phyloP scores from a whole-genome alignment of 2,888 invertebrate species.

The Theretra japonica region DNA sequence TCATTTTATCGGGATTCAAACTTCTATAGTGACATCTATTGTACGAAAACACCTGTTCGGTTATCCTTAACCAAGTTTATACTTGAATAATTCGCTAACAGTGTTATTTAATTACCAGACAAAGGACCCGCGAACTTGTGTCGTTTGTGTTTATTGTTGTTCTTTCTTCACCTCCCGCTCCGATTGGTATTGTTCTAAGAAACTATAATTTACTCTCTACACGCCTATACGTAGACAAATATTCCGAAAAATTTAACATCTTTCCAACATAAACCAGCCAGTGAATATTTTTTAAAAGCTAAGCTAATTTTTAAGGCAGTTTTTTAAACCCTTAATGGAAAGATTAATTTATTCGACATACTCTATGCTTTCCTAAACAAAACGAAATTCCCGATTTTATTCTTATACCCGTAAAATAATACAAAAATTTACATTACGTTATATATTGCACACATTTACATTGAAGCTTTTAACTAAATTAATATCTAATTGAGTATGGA shows the following conservation, averaged over 20 bases:
- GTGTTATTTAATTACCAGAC: constrained; percentile 9
- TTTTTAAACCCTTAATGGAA: neutral
- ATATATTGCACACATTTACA: constrained; percentile 39
- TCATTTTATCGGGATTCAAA: neutral
- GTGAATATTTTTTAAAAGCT: too few species aligned
- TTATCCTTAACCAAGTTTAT: neutral
- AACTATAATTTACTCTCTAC: neutral
- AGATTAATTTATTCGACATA: neutral
- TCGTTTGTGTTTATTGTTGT: constrained; percentile 3
- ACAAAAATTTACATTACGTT: too few species aligned
- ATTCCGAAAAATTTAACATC: neutral
- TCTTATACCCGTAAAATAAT: too few species aligned
- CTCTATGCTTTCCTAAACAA: too few species aligned
- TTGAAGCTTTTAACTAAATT: constrained; percentile 52
- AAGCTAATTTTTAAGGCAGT: too few species aligned
- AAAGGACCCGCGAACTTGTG: neutral
- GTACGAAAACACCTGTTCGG: constrained; percentile 7
- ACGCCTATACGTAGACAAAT: neutral
- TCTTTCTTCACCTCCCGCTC: neutral
- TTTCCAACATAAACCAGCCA: neutral
- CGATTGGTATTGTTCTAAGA: constrained; percentile 5
- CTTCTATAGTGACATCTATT: too few species aligned
- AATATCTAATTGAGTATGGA: constrained; percentile 47
- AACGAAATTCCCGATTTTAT: too few species aligned
- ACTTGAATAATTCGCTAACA: neutral